Evolutionary conservation across 2,888 invertebrate genomes (phyloP), one percentile per base, ranked within the genome.

Genomic region (Mellilla xanthometata): DNA sequence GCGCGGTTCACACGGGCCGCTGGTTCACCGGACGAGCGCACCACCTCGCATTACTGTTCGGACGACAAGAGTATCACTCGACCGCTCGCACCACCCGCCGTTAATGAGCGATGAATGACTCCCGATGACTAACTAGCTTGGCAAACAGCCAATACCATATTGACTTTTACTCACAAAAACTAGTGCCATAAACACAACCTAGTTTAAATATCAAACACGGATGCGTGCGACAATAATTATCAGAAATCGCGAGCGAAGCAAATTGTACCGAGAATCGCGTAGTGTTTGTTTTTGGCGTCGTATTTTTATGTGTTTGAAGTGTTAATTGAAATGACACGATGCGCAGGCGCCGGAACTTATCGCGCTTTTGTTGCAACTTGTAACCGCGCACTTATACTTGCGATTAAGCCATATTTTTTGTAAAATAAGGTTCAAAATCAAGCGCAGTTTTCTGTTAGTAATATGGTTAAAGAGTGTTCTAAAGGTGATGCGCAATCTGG

Each of bases 61-160:
- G 47, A 55, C n/a, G n/a, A n/a, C 40, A 41, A 45, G 11, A 24
- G 36, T 33, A 35, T 62, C 22, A 31, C 58, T 77, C 24, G n/a
- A 9, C 19, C 22, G 30, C 43, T 71, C 68, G 78, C 78, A 70
- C 73, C 62, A 76, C 76, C 70, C 11, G 24, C 23, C 36, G 41
- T 71, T 81, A 83, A 85, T 82, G 76, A 76, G 58, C 71, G 76
- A 72, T 75, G 77, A 80, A 65, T 74, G 78, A 81, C 73, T 65
- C 49, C 50, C 62, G 60, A 76, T 81, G 77, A 80, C 77, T 78
- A 78, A 80, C 73, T 62, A 54, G 38, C 38, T 73, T 72, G 73
- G 76, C 79, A 79, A 83, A 84, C 57, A 79, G 55, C 72, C 74
- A 76, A 67, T 66, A 72, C 68, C 65, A 60, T 82, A 72, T 82